Evolutionary conservation across 1,140 invertebrate genomes (phyloP).

Genomic region (Atta cephalotes): DNA sequence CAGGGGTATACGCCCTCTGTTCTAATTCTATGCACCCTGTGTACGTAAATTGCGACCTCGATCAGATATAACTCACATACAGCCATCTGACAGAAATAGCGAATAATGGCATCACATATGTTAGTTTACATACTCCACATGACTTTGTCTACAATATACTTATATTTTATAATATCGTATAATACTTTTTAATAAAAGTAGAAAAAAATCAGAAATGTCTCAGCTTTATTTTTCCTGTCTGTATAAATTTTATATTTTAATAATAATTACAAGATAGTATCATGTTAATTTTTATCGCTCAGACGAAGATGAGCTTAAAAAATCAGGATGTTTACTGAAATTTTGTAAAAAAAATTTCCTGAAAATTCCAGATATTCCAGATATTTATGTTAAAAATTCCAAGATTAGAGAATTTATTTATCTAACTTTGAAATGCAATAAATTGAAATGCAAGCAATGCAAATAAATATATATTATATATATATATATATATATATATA

Average conservation of each 20-base stretch:
- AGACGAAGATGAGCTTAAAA: no score
- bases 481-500: no score
- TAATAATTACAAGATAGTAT: background rate
- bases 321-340: no score
- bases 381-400: no score
- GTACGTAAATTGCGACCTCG: slow-evolving; percentile 38
- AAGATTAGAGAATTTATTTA: no score
- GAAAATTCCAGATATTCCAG: no score
- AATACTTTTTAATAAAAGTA: slow-evolving; percentile 15
- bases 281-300: no score
- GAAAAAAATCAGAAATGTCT: background rate
- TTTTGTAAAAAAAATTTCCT: no score
- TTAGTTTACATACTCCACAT: background rate
- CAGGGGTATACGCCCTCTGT: slow-evolving; percentile 19
- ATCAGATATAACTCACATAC: slow-evolving; percentile 41
- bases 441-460: no score
- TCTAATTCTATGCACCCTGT: slow-evolving; percentile 57
- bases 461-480: no score
- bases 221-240: background rate
- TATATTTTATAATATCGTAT: background rate
- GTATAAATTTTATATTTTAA: background rate
- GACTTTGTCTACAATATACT: background rate
- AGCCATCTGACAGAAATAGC: slow-evolving; percentile 49
- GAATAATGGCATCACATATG: slow-evolving; percentile 42
- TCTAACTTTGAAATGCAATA: no score